Percentiles rank a stretch among this genome's conserved stretches.
phyloP scores from a whole-genome alignment of 2,797 vertebrate genomes.

The Spinibarbus caldwelli region DNA sequence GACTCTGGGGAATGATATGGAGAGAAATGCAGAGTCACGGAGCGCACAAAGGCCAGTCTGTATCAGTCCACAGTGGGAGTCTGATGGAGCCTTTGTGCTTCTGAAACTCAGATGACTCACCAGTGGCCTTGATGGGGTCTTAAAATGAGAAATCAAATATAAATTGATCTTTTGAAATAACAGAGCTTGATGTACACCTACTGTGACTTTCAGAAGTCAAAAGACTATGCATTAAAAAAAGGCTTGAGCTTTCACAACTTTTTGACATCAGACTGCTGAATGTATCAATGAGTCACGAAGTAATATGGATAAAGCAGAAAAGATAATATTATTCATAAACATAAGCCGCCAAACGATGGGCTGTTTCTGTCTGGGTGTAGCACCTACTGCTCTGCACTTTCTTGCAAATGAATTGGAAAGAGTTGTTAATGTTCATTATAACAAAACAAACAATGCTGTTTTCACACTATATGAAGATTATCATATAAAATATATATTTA shows the following conservation, averaged over 20 bases:
- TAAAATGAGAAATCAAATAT: neutral
- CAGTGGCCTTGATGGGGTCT: neutral
- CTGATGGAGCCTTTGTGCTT: slow-evolving; percentile 50
- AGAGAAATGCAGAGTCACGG: slow-evolving; percentile 56
- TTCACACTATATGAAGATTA: neutral
- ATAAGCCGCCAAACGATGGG: neutral
- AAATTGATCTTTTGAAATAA: neutral
- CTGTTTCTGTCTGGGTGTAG: neutral
- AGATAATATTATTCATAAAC: neutral
- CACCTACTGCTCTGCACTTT: neutral
- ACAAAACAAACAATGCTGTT: neutral
- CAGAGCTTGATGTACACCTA: neutral
- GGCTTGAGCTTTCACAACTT: neutral
- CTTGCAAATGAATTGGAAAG: neutral
- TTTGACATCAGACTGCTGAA: neutral
- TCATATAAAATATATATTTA: neutral
- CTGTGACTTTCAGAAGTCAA: neutral
- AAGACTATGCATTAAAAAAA: neutral
- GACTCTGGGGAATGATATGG: slow-evolving; percentile 30
- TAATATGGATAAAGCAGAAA: neutral
- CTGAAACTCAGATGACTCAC: slow-evolving; percentile 17
- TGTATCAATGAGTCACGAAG: neutral
- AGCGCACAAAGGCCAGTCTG: slow-evolving; percentile 54
- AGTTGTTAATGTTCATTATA: neutral
- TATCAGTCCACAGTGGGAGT: slow-evolving; percentile 40